phyloP scores from a whole-genome alignment of 2,888 invertebrate species.

The Dynastes maya region DNA sequence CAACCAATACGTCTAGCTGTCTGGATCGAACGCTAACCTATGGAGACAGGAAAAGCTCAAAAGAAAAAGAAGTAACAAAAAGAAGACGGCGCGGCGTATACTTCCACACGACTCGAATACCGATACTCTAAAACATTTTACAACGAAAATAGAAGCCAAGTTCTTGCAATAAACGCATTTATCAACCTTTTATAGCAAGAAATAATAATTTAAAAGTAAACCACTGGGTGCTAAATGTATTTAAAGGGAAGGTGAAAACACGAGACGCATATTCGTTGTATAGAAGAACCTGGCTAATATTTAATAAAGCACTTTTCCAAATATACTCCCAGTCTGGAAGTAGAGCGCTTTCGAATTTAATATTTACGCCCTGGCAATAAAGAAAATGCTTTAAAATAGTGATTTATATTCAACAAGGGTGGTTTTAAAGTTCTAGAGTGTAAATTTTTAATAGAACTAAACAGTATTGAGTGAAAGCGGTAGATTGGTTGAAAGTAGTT shows the following conservation, averaged over 20 bases:
- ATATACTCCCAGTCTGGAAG: constrained; percentile 24
- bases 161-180: too few relatives aligned
- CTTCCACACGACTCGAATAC: too few relatives aligned
- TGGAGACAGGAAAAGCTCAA: constrained; percentile 2
- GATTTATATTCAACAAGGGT: constrained; percentile 4
- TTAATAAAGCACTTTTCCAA: constrained; percentile 40
- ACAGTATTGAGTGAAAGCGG: background rate
- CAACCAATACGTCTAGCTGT: constrained; percentile 9
- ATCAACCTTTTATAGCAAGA: too few relatives aligned
- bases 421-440: background rate
- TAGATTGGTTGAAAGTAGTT: too few relatives aligned
- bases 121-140: too few relatives aligned
- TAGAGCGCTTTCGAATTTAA: constrained; percentile 27
- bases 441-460: constrained; percentile 10
- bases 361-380: constrained; percentile 22
- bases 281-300: constrained; percentile 7
- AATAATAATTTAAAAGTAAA: background rate
- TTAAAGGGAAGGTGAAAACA: background rate
- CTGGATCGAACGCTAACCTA: background rate
- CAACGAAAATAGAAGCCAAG: too few relatives aligned
- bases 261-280: background rate
- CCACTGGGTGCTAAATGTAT: background rate
- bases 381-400: constrained; percentile 21
- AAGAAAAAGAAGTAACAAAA: too few relatives aligned
- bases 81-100: too few relatives aligned